Base-by-base conservation (phyloP, 2,797 vertebrate genomes). In the Anguilla obscura region DNA sequence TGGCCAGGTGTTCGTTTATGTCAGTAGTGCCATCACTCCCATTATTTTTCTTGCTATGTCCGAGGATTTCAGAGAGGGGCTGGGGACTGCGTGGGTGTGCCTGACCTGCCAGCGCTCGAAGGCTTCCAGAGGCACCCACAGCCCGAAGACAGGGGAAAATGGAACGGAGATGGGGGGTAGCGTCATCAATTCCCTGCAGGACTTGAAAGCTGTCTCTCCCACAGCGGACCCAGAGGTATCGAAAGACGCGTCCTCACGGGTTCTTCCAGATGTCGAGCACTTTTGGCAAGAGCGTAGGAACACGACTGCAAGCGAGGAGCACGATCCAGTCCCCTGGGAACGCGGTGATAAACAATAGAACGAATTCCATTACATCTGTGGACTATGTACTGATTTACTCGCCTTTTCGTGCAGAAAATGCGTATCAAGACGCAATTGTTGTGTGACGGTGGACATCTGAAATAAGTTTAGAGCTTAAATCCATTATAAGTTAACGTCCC, bases 291-390 rank as follows among this genome's bases (percentile, higher is more conserved):
- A 96, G 63, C 94, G 97, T 89, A 93, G 95, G 87, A 95, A 95
- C 60, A 95, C 95, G 36, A 90, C 93, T 0, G 92, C 95, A 0
- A 93, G 93, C 12, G 95, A 95, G 50, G 93, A 95, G 50, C 94
- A 93, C 76, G 96, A 97, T 80, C 97, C 96, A 0, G 90, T 97
- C 60, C 97, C 97, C 0, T 97, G 97, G 97, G 97, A 97, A 89
- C 92, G 91, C 87, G 93, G 95, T 74, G 94, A 94, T 88, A 93
- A 96, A 30, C 76, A 80, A 80, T 80, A 80, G 74, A 79, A 36
- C 36, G 45, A 80, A 80, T 80, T 3, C 14, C 36, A 3, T 45
- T 80, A 16, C 40, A 18, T 40, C 21, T 45, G 76, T 80, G 76
- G 36, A 80, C 36, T 80, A 40, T 80, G 18, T 80, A 45, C 12